Evolutionary conservation across 2,797 vertebrate species (phyloP).

Genomic region (Tiaroga cobitis): DNA sequence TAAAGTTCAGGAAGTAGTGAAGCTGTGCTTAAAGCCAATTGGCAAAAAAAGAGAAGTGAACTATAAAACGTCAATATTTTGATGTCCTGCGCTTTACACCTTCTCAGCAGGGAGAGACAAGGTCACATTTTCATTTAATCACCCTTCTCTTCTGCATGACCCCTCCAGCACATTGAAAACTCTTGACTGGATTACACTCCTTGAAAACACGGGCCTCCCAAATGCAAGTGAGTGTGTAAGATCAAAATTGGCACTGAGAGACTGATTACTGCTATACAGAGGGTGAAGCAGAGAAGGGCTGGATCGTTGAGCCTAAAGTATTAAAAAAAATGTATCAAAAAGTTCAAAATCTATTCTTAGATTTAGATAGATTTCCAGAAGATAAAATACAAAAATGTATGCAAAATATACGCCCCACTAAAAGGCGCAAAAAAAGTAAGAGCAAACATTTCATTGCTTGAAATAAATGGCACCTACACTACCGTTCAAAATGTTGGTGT

Average conservation of each 20-base stretch:
- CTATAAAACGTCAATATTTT: slow-evolving; percentile 21
- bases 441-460: background rate
- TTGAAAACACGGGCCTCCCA: slow-evolving; percentile 66
- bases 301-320: slow-evolving; percentile 61
- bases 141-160: slow-evolving; percentile 27
- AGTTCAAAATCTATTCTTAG: background rate
- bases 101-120: slow-evolving; percentile 15
- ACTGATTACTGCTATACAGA: slow-evolving; percentile 68
- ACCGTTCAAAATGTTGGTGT: background rate
- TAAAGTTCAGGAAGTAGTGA: too few species aligned
- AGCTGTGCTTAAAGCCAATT: too few species aligned
- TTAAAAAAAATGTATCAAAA: background rate
- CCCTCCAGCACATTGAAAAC: slow-evolving; percentile 38
- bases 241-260: slow-evolving; percentile 61
- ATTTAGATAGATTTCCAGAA: background rate
- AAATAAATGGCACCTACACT: background rate
- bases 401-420: background rate
- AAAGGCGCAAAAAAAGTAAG: background rate
- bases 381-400: background rate
- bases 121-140: slow-evolving; percentile 24
- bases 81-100: slow-evolving; percentile 33
- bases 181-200: slow-evolving; percentile 55
- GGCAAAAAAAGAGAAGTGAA: background rate
- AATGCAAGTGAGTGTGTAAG: slow-evolving; percentile 40
- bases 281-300: slow-evolving; percentile 67